phyloP scores from a whole-genome alignment of 1,140 invertebrate species.

The Onthophagus taurus region DNA sequence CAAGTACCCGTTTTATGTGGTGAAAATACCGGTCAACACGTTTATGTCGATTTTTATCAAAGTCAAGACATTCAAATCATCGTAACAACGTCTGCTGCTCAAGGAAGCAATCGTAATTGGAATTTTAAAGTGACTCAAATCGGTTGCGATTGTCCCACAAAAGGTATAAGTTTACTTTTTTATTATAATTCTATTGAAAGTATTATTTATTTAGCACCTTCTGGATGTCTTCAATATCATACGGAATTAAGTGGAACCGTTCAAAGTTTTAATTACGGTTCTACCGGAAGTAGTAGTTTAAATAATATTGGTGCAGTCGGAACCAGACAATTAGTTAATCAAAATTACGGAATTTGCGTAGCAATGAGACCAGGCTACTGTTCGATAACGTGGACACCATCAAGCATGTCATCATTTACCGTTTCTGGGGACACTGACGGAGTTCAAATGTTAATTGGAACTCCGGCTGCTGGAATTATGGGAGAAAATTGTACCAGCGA shows the following conservation, averaged over 20 bases:
- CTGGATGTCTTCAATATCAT: conserved; percentile 72
- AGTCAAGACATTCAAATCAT: conserved; percentile 56
- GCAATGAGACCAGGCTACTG: conserved; percentile 56
- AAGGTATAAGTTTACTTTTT: conserved; percentile 39
- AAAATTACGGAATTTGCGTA: conserved; percentile 66
- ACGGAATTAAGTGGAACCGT: conserved; percentile 53
- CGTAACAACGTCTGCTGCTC: conserved; percentile 50
- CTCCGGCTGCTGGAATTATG: conserved; percentile 45
- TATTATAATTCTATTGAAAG: too few relatives aligned
- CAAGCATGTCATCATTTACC: conserved; percentile 54
- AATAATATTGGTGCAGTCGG: conserved; percentile 38
- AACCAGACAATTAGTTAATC: conserved; percentile 60
- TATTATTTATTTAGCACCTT: conserved; percentile 58
- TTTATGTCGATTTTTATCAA: conserved; percentile 67
- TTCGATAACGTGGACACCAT: conserved; percentile 50
- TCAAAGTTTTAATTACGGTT: conserved; percentile 67
- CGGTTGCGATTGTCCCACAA: conserved; percentile 53
- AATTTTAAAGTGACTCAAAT: conserved; percentile 68
- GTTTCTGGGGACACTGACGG: conserved; percentile 48
- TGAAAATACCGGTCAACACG: conserved; percentile 70
- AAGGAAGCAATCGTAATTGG: conserved; percentile 54
- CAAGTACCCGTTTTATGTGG: conserved; percentile 67
- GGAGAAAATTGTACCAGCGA: conserved; percentile 54
- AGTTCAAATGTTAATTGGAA: conserved; percentile 42
- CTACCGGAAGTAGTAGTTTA: conserved; percentile 43